Conservation (phyloP, 2,888 invertebrate genomes). For the Thymelicus acteon region DNA sequence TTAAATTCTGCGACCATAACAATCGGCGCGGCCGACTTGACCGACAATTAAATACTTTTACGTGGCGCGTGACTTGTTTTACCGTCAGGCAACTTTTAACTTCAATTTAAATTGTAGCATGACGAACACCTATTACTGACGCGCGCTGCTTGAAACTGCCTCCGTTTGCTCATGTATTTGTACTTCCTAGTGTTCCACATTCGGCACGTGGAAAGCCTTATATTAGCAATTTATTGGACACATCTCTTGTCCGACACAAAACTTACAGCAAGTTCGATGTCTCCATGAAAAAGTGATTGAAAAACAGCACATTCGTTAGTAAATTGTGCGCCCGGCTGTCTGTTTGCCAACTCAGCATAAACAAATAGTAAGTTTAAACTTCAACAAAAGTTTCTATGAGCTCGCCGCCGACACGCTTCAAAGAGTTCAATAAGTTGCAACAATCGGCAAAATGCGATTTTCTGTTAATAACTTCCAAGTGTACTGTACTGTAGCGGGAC, state of each 20-base stretch:
- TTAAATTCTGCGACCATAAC: conserved; percentile 24
- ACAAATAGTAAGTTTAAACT: conserved; percentile 16
- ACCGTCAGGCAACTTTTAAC: conserved; percentile 2
- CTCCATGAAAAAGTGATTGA: too few relatives aligned
- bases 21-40: conserved; percentile 23
- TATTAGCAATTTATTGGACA: too few relatives aligned
- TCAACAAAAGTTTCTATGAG: conserved; percentile 14
- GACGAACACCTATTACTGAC: background rate
- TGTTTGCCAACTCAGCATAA: background rate
- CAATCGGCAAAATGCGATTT: conserved; percentile 33
- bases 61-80: conserved; percentile 20
- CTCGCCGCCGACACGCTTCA: conserved; percentile 24
- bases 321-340: background rate
- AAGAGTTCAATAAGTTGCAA: conserved; percentile 31
- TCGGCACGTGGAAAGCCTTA: too few relatives aligned
- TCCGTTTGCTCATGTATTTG: too few relatives aligned
- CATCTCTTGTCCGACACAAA: too few relatives aligned
- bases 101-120: conserved; percentile 12
- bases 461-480: conserved; percentile 31
- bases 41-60: conserved; percentile 30
- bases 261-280: too few relatives aligned
- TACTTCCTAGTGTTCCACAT: too few relatives aligned
- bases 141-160: background rate
- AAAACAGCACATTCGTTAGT: too few relatives aligned
- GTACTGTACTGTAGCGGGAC: conserved; percentile 10